Conservation (phyloP, 2,797 vertebrate species). For the Trachops cirrhosus region DNA sequence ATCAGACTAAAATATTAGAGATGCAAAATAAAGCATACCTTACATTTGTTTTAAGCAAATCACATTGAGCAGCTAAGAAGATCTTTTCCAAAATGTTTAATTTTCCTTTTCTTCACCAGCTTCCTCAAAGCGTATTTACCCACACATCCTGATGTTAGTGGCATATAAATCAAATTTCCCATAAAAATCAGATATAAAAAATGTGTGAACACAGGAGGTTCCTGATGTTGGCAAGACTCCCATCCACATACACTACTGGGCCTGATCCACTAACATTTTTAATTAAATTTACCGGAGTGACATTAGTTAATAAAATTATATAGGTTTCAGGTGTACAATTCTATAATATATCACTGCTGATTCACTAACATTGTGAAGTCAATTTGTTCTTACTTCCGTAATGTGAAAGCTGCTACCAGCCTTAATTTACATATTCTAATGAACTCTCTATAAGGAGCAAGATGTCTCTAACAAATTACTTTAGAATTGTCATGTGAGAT, state of each 20-base stretch:
- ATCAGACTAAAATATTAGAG: background rate
- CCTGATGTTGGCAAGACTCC: slow-evolving; percentile 38
- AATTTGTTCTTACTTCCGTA: background rate
- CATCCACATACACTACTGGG: slow-evolving; percentile 5
- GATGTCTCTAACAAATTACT: background rate
- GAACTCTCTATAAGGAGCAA: background rate
- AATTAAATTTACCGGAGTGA: background rate
- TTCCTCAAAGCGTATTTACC: background rate
- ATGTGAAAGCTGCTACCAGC: background rate
- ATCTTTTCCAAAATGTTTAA: slow-evolving; percentile 37
- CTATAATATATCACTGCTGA: background rate
- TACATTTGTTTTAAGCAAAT: slow-evolving; percentile 44
- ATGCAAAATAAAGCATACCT: slow-evolving; percentile 44
- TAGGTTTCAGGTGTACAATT: background rate
- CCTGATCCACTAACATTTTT: background rate
- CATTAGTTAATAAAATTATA: background rate
- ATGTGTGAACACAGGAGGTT: slow-evolving; percentile 44
- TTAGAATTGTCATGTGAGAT: background rate
- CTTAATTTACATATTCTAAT: background rate
- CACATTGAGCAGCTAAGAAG: slow-evolving; percentile 10
- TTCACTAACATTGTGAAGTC: slow-evolving; percentile 15
- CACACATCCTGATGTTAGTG: slow-evolving; percentile 36
- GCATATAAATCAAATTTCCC: slow-evolving; percentile 43
- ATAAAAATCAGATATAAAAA: slow-evolving; percentile 59
- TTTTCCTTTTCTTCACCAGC: slow-evolving; percentile 27